A percentile compares a stretch with the other conserved stretches of the same genome.
Conservation (phyloP, 1,140 invertebrate genomes). For the Procambarus virginalis region DNA sequence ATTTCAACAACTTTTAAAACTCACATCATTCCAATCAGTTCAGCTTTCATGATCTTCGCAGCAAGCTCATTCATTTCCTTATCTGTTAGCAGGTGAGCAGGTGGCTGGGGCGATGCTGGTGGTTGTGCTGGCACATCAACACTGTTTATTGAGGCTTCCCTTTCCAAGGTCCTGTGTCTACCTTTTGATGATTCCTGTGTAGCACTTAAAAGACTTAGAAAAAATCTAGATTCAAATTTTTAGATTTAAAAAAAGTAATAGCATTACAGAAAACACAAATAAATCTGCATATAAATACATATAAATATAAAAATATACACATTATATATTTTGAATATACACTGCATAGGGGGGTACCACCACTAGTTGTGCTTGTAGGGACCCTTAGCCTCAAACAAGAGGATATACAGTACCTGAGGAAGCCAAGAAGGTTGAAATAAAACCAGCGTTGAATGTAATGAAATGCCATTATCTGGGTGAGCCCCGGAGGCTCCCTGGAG, state of each 20-base stretch:
- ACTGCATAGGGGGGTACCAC: too few species aligned
- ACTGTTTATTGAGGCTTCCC: not conserved
- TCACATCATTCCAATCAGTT: constrained; percentile 84
- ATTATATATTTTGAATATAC: too few species aligned
- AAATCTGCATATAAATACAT: not conserved
- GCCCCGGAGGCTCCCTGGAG: too few species aligned
- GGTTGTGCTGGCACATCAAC: not conserved
- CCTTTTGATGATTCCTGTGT: not conserved
- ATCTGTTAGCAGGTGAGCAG: constrained; percentile 77
- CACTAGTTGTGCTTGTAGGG: too few species aligned
- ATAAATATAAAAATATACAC: not conserved
- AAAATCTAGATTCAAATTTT: not conserved
- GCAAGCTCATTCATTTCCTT: constrained; percentile 91
- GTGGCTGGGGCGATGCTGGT: not conserved
- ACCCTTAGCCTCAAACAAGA: too few species aligned
- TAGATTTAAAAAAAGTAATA: too few species aligned
- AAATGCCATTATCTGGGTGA: too few species aligned
- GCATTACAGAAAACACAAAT: not conserved
- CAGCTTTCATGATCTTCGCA: constrained; percentile 92
- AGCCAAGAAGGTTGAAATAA: too few species aligned
- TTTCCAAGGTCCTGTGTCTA: not conserved
- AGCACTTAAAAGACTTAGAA: not conserved
- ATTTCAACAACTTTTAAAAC: constrained; percentile 38
- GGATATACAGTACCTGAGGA: too few species aligned
- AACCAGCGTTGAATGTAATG: too few species aligned